Base-by-base conservation (phyloP, 1,140 invertebrate genomes). In the Ruditapes philippinarum region DNA sequence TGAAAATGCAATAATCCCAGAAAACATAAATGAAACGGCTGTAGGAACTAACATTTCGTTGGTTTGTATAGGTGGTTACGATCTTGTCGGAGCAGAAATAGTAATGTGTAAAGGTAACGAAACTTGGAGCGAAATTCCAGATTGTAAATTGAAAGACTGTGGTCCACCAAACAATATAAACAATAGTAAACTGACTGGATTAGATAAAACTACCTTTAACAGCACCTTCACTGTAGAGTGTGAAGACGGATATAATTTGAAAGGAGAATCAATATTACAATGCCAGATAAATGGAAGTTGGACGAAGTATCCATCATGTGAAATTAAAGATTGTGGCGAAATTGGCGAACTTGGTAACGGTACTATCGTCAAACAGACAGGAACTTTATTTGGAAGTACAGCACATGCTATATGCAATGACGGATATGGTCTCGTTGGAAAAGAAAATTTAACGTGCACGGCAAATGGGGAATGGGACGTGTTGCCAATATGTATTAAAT, bases 111-210 rank as follows among this genome's bases (percentile, higher is more conserved):
- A 31, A 25, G 25, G 2, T 12, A 36, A 81, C 65, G 80, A 36
- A 68, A 45, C 11, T 14, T 82, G 80, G 80, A 68, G 22, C 14
- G 14, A 14, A 11, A n/a, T 19, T 19, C 60, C 62, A 42, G 49
- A 22, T 14, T 82, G 80, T 25, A 31, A 62, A 28, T 19, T 25
- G 22, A 38, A 62, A 5, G 80, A 82, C 38, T 82, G 80, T 82
- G 80, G 60, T 7, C n/a, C 42, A 45, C 40, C 40, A 4, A n/a
- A 36, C 3, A 17, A 78, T 14, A 78, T 54, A 4, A 5, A 4
- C 1, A 78, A 78, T 78, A 33, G 42, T 54, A 17, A 19, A 19
- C 0, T 54, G 4, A n/a, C 54, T 12, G 42, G 3, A 5, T 4
- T 51, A 14, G 19, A 9, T 42, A 28, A 49, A 5, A 78, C 74